These are phyloP conservation scores for Serripes groenlandicus DNA, from an alignment of 2,888 invertebrate species.

Conservation along the genomic window DNA sequence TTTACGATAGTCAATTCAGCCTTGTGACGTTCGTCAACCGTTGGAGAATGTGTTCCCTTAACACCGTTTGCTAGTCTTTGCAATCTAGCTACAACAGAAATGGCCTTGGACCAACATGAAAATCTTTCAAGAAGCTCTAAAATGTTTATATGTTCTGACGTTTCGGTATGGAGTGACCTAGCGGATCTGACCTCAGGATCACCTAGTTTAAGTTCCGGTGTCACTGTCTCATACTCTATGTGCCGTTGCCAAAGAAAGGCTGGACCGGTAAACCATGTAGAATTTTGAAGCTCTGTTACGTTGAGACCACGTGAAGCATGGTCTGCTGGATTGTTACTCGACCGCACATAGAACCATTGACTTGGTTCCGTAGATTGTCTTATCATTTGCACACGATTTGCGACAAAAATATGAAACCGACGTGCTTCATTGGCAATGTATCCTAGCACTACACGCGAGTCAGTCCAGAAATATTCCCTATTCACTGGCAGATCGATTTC, in stretches of 20 bases:
- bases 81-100: conserved; percentile 28
- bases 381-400: conserved; percentile 69
- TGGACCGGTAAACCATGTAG: conserved; percentile 56
- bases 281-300: not conserved
- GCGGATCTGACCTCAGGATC: no score
- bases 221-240: not conserved
- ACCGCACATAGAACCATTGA: conserved; percentile 66
- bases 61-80: not conserved
- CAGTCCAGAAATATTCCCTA: conserved; percentile 65
- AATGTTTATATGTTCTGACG: no score
- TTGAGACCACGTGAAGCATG: conserved; percentile 61
- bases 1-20: conserved; percentile 24
- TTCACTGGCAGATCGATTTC: conserved; percentile 43
- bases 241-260: conserved; percentile 51
- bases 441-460: conserved; percentile 64
- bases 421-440: conserved; percentile 67
- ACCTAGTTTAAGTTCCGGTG: not conserved
- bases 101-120: conserved; percentile 32
- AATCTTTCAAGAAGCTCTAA: conserved; percentile 33
- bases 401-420: conserved; percentile 71
- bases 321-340: conserved; percentile 70
- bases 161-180: no score
- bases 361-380: conserved; percentile 44
- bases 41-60: no score
- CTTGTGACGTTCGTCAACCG: not conserved